phyloP scores from a whole-genome alignment of 2,888 invertebrate species.

The Polydrusus tereticollis region DNA sequence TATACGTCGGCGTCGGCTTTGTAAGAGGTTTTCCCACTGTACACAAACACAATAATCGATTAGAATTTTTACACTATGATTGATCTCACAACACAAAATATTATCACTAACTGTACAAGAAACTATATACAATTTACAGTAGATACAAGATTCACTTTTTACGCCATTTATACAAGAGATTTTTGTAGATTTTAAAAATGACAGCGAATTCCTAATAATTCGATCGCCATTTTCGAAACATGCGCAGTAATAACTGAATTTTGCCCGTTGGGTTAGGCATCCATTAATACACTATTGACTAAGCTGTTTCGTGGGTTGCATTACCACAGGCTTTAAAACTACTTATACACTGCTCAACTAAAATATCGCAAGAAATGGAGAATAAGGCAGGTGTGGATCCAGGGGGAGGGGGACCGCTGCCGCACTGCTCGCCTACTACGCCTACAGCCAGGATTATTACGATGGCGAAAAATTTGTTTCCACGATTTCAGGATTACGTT shows the following conservation, averaged over 20 bases:
- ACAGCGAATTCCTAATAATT: slow-evolving; percentile 64
- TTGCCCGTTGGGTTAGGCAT: slow-evolving; percentile 34
- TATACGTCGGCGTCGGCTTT: slow-evolving; percentile 73
- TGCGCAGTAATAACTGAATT: slow-evolving; percentile 37
- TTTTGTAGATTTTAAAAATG: slow-evolving; percentile 70
- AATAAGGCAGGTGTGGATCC: no score
- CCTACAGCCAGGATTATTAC: no score
- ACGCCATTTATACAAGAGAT: slow-evolving; percentile 78
- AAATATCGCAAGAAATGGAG: no score
- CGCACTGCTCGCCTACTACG: no score
- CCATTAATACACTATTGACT: slow-evolving; percentile 21
- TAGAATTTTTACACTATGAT: slow-evolving; percentile 71
- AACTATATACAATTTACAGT: slow-evolving; percentile 81
- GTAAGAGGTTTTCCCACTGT: slow-evolving; percentile 72
- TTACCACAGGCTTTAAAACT: no score
- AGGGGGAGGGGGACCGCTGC: no score
- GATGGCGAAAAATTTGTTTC: no score
- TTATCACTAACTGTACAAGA: slow-evolving; percentile 81
- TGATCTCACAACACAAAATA: slow-evolving; percentile 71
- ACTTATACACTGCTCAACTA: no score
- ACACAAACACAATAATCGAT: slow-evolving; percentile 73
- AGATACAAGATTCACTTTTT: slow-evolving; percentile 74
- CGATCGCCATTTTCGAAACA: slow-evolving; percentile 66
- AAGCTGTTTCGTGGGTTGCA: slow-evolving; percentile 3
- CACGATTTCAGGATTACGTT: no score